Conservation (phyloP, 2,888 invertebrate species). For the Caenorhabditis imperialis region DNA sequence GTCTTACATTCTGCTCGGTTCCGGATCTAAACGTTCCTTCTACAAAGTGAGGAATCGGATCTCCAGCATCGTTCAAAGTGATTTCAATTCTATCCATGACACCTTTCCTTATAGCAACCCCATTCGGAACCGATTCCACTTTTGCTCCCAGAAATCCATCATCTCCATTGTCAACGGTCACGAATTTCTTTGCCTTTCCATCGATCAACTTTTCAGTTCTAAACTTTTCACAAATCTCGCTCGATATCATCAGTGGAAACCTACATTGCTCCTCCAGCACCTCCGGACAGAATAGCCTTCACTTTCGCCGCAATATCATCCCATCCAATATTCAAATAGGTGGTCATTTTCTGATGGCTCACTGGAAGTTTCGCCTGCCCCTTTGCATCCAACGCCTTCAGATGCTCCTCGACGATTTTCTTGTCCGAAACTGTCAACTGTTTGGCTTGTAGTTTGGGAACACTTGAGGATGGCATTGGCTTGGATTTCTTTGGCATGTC, state of each 20-base stretch:
- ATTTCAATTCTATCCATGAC: constrained; percentile 50
- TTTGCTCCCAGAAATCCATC: constrained; percentile 54
- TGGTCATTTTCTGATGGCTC: constrained; percentile 44
- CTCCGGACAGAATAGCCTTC: constrained; percentile 33
- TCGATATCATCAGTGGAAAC: no score
- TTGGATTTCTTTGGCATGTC: constrained; percentile 42
- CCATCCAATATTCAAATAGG: constrained; percentile 46
- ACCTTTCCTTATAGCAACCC: constrained; percentile 48
- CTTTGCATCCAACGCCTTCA: constrained; percentile 36
- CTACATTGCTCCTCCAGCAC: constrained; percentile 44
- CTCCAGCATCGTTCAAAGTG: constrained; percentile 36
- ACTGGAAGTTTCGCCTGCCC: constrained; percentile 42
- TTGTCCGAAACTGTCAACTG: constrained; percentile 48
- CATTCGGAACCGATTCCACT: constrained; percentile 51
- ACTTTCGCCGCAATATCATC: constrained; percentile 55
- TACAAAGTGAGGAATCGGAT: constrained; percentile 50
- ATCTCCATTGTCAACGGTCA: constrained; percentile 47
- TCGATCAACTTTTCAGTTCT: constrained; percentile 50
- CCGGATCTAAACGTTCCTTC: constrained; percentile 46
- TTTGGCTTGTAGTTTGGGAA: constrained; percentile 54
- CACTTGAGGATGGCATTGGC: constrained; percentile 56
- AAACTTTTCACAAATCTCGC: no score
- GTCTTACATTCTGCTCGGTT: constrained; percentile 45
- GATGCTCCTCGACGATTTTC: constrained; percentile 51
- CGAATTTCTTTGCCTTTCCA: constrained; percentile 29